Conservation (phyloP, 2,113 vertebrate genomes). For the Oceanites oceanicus region DNA sequence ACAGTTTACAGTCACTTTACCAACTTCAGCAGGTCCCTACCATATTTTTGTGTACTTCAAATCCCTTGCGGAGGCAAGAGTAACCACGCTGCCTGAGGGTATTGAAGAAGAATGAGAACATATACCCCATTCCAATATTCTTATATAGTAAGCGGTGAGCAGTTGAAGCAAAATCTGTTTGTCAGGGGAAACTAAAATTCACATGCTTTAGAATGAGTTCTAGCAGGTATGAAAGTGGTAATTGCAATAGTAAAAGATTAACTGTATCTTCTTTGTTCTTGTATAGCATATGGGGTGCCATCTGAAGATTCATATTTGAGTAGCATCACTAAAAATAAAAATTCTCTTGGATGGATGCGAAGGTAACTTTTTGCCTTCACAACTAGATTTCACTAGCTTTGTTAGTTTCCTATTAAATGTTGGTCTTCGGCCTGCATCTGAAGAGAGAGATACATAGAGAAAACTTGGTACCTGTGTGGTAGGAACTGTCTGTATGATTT, state of each 20-base stretch:
- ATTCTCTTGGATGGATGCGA: background rate
- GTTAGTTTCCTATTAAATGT: background rate
- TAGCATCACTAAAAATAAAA: background rate
- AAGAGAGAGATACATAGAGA: background rate
- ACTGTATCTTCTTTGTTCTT: background rate
- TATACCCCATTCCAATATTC: background rate
- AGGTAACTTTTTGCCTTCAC: background rate
- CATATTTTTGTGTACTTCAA: background rate
- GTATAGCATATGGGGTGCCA: background rate
- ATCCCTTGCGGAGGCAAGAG: background rate
- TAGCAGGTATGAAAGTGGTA: background rate
- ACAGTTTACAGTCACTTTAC: background rate
- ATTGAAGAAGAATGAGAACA: background rate
- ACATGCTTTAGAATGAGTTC: background rate
- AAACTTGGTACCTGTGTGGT: background rate
- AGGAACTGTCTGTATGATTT: background rate
- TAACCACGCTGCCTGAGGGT: background rate
- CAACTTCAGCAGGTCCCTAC: background rate
- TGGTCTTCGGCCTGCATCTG: background rate
- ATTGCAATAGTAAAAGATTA: background rate
- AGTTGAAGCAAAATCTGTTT: background rate
- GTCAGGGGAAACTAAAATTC: background rate
- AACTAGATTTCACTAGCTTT: background rate
- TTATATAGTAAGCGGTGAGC: background rate
- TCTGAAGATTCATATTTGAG: background rate